Percentiles rank a stretch among this genome's conserved stretches.
These are phyloP conservation scores for Holcopasites calliopsidis DNA, from an alignment of 1,140 invertebrate genomes.

Conservation along the genomic window DNA sequence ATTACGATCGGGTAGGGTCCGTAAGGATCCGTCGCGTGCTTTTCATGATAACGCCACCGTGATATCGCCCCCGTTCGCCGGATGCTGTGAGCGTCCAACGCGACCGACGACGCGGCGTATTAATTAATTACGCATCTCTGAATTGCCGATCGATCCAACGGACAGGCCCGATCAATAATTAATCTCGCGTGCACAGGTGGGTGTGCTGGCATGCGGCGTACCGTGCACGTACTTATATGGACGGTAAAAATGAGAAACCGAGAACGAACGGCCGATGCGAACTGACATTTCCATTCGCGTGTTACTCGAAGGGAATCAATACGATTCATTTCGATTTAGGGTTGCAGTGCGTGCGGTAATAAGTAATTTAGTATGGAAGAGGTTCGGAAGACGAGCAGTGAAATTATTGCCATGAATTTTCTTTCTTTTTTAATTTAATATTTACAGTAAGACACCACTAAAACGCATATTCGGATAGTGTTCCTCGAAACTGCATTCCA, in stretches of 20 bases:
- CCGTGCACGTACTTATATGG: background rate
- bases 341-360: too few relatives aligned
- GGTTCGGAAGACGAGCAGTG: too few relatives aligned
- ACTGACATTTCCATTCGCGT: background rate
- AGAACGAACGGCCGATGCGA: background rate
- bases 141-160: conserved; percentile 23
- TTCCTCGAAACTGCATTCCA: too few relatives aligned
- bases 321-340: background rate
- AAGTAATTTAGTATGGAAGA: too few relatives aligned
- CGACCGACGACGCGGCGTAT: background rate
- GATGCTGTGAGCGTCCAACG: background rate
- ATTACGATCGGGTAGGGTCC: background rate
- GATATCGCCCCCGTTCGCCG: background rate
- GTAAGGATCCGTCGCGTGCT: background rate
- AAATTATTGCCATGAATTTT: too few relatives aligned
- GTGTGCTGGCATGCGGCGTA: conserved; percentile 9
- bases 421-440: too few relatives aligned
- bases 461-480: too few relatives aligned
- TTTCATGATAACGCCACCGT: background rate
- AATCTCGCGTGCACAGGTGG: conserved; percentile 14
- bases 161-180: conserved; percentile 19
- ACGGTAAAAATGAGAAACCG: background rate
- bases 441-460: too few relatives aligned
- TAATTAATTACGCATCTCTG: conserved; percentile 21
- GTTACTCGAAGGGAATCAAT: background rate